Percentiles rank a stretch among this genome's conserved stretches.
These are phyloP conservation scores for Fragum fragum DNA, from an alignment of 2,888 invertebrate species.

Conservation along the genomic window DNA sequence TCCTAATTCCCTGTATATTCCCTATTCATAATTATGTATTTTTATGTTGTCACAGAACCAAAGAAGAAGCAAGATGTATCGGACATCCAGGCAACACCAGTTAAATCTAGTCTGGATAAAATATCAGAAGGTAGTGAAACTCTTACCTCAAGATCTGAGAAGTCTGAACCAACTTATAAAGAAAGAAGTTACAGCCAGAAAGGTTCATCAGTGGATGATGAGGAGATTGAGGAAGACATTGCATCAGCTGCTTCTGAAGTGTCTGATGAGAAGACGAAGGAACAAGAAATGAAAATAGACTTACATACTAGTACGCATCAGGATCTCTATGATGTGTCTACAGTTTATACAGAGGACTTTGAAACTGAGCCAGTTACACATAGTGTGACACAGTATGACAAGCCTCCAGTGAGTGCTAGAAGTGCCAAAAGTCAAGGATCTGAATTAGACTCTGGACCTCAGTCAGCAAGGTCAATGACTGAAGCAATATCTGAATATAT, in stretches of 20 bases:
- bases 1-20: no score
- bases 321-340: constrained; percentile 61
- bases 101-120: constrained; percentile 67
- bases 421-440: constrained; percentile 55
- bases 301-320: constrained; percentile 50
- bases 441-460: constrained; percentile 55
- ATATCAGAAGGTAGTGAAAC: constrained; percentile 81
- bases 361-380: constrained; percentile 59
- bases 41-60: not conserved
- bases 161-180: constrained; percentile 49
- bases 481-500: constrained; percentile 78
- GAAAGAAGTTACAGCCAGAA: constrained; percentile 33
- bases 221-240: constrained; percentile 43
- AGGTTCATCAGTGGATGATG: constrained; percentile 29
- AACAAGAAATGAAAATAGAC: constrained; percentile 57
- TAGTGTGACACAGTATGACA: constrained; percentile 61
- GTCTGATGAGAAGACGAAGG: constrained; percentile 59
- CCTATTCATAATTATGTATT: no score
- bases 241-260: constrained; percentile 45
- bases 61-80: constrained; percentile 13
- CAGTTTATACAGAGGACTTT: constrained; percentile 72
- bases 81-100: not conserved
- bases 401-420: constrained; percentile 61
- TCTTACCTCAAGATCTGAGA: constrained; percentile 34
- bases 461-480: constrained; percentile 60